Evolutionary conservation across 2,888 invertebrate species (phyloP).

Genomic region (Tinea semifulvella): DNA sequence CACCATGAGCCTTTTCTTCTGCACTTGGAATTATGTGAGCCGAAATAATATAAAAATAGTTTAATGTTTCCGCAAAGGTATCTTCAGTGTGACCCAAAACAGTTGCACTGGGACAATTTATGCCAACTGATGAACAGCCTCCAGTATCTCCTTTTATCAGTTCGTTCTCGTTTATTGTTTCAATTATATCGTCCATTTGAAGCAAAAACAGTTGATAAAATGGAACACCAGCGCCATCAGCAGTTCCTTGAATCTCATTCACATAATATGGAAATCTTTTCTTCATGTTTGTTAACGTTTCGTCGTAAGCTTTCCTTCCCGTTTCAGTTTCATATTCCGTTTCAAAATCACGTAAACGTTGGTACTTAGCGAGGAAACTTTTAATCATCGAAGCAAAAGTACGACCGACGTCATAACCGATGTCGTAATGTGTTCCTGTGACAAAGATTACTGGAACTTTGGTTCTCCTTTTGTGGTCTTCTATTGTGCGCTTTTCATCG

Average conservation of each 20-base stretch:
- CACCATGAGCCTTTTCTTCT: conserved; percentile 71
- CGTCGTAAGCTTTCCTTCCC: conserved; percentile 78
- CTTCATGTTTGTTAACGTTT: conserved; percentile 73
- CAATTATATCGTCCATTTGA: conserved; percentile 84
- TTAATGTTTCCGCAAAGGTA: conserved; percentile 77
- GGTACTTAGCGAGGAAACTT: conserved; percentile 70
- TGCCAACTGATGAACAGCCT: conserved; percentile 81
- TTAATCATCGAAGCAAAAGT: conserved; percentile 80
- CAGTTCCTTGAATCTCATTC: conserved; percentile 82
- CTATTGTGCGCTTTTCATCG: background rate
- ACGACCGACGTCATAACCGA: conserved; percentile 87
- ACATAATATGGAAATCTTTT: conserved; percentile 83
- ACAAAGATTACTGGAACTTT: conserved; percentile 80
- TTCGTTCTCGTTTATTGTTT: conserved; percentile 58
- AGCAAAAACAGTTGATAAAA: conserved; percentile 86
- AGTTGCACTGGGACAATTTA: conserved; percentile 71
- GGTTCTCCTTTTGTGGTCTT: conserved; percentile 30
- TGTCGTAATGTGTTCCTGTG: conserved; percentile 84
- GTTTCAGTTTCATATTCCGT: conserved; percentile 75
- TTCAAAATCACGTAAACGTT: conserved; percentile 72
- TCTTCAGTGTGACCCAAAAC: conserved; percentile 89
- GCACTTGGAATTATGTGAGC: conserved; percentile 77
- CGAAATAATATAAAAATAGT: conserved; percentile 84
- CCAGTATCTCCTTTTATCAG: conserved; percentile 67
- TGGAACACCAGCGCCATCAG: conserved; percentile 84